Percentiles rank a stretch among this genome's conserved stretches.
Evolutionary conservation across 2,113 vertebrate genomes (phyloP).

Genomic region (Centropus unirufus): DNA sequence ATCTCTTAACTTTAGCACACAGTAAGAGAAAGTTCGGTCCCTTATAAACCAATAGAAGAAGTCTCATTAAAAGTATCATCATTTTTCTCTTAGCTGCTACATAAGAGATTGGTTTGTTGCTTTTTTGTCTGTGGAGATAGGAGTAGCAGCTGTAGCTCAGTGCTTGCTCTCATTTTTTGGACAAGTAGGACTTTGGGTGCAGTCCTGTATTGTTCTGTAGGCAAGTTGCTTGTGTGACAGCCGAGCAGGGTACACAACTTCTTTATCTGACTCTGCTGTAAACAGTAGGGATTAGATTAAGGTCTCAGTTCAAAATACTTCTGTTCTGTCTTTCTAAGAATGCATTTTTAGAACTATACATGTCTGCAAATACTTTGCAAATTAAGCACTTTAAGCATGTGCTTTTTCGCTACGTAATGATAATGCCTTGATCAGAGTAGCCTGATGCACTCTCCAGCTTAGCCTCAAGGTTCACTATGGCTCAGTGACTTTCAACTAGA

Average conservation of each 20-base stretch:
- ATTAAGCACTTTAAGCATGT: not conserved
- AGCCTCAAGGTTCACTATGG: not conserved
- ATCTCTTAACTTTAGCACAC: not conserved
- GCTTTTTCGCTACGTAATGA: not conserved
- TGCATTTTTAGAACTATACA: not conserved
- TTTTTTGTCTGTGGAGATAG: not conserved
- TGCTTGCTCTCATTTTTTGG: not conserved
- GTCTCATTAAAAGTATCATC: not conserved
- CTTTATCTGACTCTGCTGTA: not conserved
- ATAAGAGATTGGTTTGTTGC: not conserved
- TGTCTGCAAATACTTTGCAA: not conserved
- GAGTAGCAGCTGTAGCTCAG: not conserved
- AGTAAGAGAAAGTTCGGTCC: not conserved
- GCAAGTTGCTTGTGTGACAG: not conserved
- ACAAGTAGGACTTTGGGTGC: not conserved
- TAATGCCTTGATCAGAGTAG: not conserved
- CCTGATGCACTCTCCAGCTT: not conserved
- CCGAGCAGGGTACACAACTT: not conserved
- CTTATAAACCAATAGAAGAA: not conserved
- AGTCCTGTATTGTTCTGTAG: not conserved
- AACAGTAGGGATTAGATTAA: not conserved
- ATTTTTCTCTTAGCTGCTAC: not conserved
- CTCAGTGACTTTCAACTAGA: not conserved
- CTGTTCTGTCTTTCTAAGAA: not conserved
- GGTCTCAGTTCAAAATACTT: not conserved